Evolutionary conservation across 2,888 invertebrate genomes (phyloP).

Genomic region (Acleris sparsana): DNA sequence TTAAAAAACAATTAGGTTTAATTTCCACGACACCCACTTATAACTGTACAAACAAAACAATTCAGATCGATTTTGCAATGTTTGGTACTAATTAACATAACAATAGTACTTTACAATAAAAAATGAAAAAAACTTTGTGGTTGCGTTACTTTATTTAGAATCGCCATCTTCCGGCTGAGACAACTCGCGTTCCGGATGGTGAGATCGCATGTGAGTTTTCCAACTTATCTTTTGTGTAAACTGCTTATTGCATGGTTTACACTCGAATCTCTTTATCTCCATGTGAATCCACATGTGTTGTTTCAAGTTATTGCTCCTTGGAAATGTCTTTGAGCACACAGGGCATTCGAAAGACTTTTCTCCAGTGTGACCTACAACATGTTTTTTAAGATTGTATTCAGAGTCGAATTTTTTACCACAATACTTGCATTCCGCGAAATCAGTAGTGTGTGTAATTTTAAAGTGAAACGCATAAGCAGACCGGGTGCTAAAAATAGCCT

Average conservation of each 20-base stretch:
- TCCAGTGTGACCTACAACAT: constrained; percentile 50
- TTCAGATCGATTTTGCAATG: neutral
- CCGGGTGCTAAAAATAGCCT: constrained; percentile 44
- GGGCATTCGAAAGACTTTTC: constrained; percentile 50
- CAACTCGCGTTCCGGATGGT: constrained; percentile 58
- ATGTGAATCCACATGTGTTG: constrained; percentile 60
- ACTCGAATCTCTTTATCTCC: constrained; percentile 46
- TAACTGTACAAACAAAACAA: too few species aligned
- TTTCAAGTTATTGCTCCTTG: constrained; percentile 48
- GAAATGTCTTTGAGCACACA: constrained; percentile 55
- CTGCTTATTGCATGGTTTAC: constrained; percentile 51
- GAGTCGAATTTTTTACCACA: constrained; percentile 49
- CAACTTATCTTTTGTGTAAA: constrained; percentile 58
- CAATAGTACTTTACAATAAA: too few species aligned
- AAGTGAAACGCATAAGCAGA: constrained; percentile 50
- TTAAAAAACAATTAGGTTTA: too few species aligned
- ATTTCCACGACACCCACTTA: too few species aligned
- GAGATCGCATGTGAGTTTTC: constrained; percentile 61
- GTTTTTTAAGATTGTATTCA: constrained; percentile 45
- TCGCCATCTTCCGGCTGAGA: constrained; percentile 20
- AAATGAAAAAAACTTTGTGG: neutral
- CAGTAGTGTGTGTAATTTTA: constrained; percentile 49
- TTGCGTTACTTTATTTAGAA: neutral
- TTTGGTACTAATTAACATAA: neutral
- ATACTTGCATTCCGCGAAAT: constrained; percentile 44